phyloP scores from a whole-genome alignment of 2,113 vertebrate species.

The Myotis davidii region DNA sequence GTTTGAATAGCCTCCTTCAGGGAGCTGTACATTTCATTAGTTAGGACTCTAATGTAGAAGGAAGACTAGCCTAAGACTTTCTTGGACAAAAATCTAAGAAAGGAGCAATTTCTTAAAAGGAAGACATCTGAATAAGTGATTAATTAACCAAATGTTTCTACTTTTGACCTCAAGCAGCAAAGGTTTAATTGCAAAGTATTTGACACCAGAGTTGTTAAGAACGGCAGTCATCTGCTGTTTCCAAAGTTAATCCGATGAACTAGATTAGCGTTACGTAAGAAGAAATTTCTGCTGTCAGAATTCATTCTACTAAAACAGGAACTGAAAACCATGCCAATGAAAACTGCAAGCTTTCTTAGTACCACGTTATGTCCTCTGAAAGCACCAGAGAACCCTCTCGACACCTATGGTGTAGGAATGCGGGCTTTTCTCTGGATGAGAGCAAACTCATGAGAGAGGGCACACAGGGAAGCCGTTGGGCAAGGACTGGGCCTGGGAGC shows the following conservation, averaged over 20 bases:
- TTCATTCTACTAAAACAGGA: neutral
- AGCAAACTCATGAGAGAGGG: neutral
- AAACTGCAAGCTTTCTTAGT: neutral
- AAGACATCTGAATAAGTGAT: neutral
- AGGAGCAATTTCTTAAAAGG: neutral
- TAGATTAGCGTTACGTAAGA: neutral
- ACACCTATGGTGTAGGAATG: neutral
- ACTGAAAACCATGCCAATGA: neutral
- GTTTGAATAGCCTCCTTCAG: neutral
- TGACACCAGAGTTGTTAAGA: neutral
- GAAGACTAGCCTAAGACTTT: neutral
- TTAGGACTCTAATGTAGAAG: neutral
- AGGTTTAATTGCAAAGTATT: neutral
- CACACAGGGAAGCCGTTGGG: too few relatives aligned
- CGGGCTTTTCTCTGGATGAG: neutral
- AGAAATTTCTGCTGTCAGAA: constrained; percentile 9
- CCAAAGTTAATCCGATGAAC: neutral
- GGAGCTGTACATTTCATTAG: neutral
- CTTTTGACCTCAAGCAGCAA: neutral
- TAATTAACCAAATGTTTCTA: neutral
- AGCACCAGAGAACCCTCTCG: neutral
- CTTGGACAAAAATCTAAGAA: constrained; percentile 18
- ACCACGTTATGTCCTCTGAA: neutral
- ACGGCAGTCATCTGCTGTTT: neutral
- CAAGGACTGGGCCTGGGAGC: neutral